Percentiles rank a stretch among this genome's conserved stretches.
phyloP scores from a whole-genome alignment of 2,113 vertebrate species.

The Panthera uncia region DNA sequence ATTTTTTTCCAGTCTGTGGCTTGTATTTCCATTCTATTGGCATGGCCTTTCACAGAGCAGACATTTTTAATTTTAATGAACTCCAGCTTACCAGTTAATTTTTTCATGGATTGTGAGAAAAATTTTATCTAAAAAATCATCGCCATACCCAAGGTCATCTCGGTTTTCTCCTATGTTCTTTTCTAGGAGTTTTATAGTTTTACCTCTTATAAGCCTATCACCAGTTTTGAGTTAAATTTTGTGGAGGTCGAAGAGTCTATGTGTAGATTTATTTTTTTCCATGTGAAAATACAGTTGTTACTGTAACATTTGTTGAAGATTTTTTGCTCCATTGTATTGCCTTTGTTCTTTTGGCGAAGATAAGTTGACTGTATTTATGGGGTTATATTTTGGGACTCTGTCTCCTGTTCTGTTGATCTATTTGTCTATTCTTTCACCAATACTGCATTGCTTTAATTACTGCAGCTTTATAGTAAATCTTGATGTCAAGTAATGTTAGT shows the following conservation, averaged over 20 bases:
- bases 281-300: background rate
- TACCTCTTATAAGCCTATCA: background rate
- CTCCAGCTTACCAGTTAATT: background rate
- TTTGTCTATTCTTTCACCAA: background rate
- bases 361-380: background rate
- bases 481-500: background rate
- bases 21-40: background rate
- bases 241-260: background rate
- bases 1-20: background rate
- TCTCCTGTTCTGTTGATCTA: background rate
- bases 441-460: background rate
- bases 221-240: background rate
- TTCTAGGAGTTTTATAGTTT: background rate
- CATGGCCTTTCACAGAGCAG: background rate
- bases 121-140: background rate
- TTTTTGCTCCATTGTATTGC: background rate
- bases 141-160: background rate
- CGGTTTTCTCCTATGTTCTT: background rate
- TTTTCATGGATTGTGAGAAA: background rate
- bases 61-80: background rate
- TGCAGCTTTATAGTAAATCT: background rate
- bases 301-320: background rate
- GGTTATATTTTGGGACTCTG: background rate
- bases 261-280: background rate
- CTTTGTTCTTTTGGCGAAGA: background rate